Percentiles rank a stretch among this genome's conserved stretches.
Evolutionary conservation across 2,113 vertebrate genomes (phyloP).

Genomic region (Engraulis encrasicolus): DNA sequence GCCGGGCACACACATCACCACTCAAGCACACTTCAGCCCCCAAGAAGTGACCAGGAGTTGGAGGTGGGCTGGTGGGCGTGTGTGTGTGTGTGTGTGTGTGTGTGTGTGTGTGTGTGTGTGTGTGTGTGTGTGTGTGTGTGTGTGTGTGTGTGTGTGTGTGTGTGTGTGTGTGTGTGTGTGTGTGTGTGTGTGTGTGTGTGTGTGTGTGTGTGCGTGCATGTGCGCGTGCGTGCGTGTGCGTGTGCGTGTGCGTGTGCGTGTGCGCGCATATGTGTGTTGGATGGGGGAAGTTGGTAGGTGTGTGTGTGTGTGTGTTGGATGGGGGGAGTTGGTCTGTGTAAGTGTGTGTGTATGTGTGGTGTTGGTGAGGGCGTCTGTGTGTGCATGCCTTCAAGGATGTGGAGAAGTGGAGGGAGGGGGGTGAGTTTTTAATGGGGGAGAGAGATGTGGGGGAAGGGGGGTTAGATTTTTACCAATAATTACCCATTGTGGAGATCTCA

Average conservation of each 20-base stretch:
- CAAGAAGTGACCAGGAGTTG: conserved; percentile 6
- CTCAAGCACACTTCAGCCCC: conserved; percentile 6
- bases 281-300: neutral
- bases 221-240: no score
- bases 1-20: neutral
- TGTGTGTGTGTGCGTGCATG: no score
- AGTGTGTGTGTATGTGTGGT: no score
- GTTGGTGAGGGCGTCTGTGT: no score
- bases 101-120: no score
- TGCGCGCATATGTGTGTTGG: no score
- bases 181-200: neutral
- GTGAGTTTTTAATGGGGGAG: neutral
- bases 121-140: no score
- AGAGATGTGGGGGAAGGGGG: neutral
- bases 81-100: neutral
- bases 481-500: conserved; percentile 5
- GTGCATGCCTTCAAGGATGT: no score
- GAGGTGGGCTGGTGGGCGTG: neutral
- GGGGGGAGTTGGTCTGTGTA: no score
- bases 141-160: no score
- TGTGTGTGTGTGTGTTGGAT: neutral
- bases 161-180: neutral
- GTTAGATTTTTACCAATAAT: conserved; percentile 1
- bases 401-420: neutral
- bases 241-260: no score